These are phyloP conservation scores for Chymomyza procnemis DNA, from an alignment of 2,888 invertebrate genomes.

Conservation along the genomic window DNA sequence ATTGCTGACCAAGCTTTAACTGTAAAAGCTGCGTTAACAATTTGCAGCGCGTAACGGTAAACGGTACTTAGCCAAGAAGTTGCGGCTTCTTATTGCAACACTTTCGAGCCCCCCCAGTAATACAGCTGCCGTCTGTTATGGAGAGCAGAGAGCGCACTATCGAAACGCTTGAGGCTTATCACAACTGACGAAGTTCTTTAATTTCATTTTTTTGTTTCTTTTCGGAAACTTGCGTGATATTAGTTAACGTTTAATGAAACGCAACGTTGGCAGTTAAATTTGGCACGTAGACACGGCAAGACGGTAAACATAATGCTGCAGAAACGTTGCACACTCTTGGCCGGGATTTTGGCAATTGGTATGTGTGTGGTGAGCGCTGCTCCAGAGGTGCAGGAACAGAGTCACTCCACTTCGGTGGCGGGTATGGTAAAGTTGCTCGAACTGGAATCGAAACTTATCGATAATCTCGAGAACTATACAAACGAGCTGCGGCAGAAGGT, in stretches of 20 bases:
- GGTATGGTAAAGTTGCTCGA: conserved; percentile 67
- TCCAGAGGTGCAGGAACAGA: conserved; percentile 40
- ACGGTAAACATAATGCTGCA: conserved; percentile 17
- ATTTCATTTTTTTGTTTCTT: neutral
- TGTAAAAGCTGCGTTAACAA: neutral
- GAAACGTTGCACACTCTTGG: neutral
- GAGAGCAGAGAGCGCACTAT: neutral
- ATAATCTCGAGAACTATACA: conserved; percentile 62
- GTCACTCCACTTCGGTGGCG: conserved; percentile 69
- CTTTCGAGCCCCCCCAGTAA: neutral
- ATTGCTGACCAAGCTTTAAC: neutral
- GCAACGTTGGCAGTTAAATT: conserved; percentile 37
- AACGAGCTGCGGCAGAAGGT: conserved; percentile 62
- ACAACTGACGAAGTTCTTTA: neutral
- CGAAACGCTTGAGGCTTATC: neutral
- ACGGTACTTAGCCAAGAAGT: no score
- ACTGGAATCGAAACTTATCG: conserved; percentile 59
- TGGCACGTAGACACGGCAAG: conserved; percentile 39
- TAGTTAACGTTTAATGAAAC: neutral
- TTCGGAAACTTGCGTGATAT: neutral
- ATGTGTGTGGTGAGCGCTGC: conserved; percentile 7
- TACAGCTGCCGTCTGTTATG: neutral
- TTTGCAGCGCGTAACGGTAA: neutral
- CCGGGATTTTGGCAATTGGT: neutral
- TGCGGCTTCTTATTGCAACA: neutral